These are phyloP conservation scores for Salpingus planirostris DNA, from an alignment of 2,888 invertebrate species.

Conservation along the genomic window DNA sequence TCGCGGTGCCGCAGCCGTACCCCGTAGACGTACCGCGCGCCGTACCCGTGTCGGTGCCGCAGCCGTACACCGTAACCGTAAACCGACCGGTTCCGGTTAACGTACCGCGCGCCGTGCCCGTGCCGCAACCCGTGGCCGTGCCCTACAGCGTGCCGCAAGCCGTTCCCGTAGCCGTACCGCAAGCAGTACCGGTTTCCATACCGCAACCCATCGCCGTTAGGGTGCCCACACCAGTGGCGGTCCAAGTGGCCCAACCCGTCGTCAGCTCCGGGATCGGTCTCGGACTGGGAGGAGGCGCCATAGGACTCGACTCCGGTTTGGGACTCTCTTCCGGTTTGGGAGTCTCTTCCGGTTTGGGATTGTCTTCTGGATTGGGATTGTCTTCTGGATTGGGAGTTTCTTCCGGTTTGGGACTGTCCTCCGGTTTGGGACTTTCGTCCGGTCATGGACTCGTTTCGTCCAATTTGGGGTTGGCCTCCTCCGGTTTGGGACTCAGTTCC, in stretches of 20 bases:
- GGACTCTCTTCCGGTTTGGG: conserved; percentile 9
- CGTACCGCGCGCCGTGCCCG: conserved; percentile 34
- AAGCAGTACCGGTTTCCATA: conserved; percentile 46
- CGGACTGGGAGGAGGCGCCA: conserved; percentile 1
- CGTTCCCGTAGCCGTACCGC: conserved; percentile 28
- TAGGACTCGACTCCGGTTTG: conserved; percentile 4
- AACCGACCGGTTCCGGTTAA: conserved; percentile 49
- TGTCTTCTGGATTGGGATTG: conserved; percentile 4
- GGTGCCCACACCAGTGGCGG: conserved; percentile 19
- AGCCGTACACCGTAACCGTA: conserved; percentile 30
- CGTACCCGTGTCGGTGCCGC: conserved; percentile 34
- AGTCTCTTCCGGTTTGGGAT: conserved; percentile 1
- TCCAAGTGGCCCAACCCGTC: conserved; percentile 16
- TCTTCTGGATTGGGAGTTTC: conserved; percentile 7
- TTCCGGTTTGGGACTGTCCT: conserved; percentile 2
- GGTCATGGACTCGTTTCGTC: too few relatives aligned
- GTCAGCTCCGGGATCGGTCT: conserved; percentile 16
- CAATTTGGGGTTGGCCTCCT: background rate
- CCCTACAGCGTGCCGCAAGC: conserved; percentile 25
- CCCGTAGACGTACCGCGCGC: conserved; percentile 46
- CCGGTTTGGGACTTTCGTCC: conserved; percentile 5
- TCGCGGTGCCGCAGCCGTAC: conserved; percentile 39
- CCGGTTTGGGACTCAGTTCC: conserved; percentile 3
- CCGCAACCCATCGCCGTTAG: conserved; percentile 44
- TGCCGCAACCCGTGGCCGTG: conserved; percentile 28